Evolutionary conservation across 1,140 invertebrate genomes (phyloP).

Genomic region (Drosophila lowei): DNA sequence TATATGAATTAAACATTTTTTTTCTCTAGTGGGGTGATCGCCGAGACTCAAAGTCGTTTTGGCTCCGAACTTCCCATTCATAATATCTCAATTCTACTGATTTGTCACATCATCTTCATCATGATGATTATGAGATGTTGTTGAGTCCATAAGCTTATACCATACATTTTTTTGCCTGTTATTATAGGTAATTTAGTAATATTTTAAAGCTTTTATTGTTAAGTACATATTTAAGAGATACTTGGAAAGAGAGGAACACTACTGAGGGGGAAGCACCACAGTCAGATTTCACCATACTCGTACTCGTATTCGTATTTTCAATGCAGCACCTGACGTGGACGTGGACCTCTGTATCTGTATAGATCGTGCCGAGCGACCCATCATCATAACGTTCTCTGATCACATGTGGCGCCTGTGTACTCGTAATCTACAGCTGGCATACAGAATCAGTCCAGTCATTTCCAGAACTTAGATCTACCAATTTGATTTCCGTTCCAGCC

Average conservation of each 20-base stretch:
- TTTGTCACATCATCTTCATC: constrained; percentile 26
- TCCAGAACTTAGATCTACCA: constrained; percentile 21
- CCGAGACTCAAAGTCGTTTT: not conserved
- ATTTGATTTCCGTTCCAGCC: constrained; percentile 12
- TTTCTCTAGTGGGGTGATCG: too few relatives aligned
- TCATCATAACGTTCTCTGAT: constrained; percentile 28
- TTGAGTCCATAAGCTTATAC: constrained; percentile 8
- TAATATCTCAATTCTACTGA: constrained; percentile 41
- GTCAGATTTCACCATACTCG: not conserved
- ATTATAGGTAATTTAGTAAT: not conserved
- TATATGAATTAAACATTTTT: too few relatives aligned
- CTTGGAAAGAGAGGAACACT: not conserved
- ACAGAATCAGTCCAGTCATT: constrained; percentile 30
- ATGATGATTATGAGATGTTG: too few relatives aligned
- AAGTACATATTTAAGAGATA: constrained; percentile 30
- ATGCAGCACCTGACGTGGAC: too few relatives aligned
- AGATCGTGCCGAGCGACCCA: not conserved
- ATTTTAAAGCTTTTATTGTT: constrained; percentile 28
- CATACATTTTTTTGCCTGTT: constrained; percentile 8
- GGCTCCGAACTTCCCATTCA: constrained; percentile 24
- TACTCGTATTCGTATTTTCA: too few relatives aligned
- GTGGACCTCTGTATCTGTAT: not conserved
- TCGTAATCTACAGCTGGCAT: constrained; percentile 20
- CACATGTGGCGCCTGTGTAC: constrained; percentile 39
- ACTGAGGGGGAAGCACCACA: constrained; percentile 16